These are phyloP conservation scores for Ovis canadensis DNA, from an alignment of 2,113 vertebrate genomes.

Conservation along the genomic window DNA sequence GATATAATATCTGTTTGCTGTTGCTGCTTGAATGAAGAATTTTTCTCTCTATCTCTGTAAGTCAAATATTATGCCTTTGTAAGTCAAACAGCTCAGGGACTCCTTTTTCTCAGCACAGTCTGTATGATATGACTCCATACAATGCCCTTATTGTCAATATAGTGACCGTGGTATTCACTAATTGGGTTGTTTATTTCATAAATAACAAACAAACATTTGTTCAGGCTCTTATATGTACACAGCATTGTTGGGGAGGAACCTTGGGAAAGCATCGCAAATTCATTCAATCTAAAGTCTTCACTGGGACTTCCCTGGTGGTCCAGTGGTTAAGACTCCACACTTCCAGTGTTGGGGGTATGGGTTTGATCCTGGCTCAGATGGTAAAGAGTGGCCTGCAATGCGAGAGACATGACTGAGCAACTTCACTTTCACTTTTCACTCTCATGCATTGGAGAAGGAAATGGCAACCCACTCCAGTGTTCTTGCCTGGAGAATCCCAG, in stretches of 20 bases:
- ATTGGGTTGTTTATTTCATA: neutral
- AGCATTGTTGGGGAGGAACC: neutral
- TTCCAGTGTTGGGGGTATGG: neutral
- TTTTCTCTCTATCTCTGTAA: neutral
- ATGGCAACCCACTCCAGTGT: too few species aligned
- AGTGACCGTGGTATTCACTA: neutral
- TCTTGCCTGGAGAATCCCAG: too few species aligned
- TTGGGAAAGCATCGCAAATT: rapidly evolving
- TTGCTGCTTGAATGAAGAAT: neutral
- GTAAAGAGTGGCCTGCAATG: neutral
- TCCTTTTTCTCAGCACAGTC: neutral
- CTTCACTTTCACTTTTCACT: too few species aligned
- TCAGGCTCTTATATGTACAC: neutral
- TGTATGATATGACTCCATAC: neutral
- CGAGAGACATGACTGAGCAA: neutral
- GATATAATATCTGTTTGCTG: neutral
- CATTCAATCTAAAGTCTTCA: neutral
- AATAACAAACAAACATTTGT: neutral
- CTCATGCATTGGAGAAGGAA: too few species aligned
- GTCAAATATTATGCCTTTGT: neutral
- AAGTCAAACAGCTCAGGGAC: neutral
- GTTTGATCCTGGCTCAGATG: neutral
- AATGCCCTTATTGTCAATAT: neutral
- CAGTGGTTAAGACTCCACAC: neutral
- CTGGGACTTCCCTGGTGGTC: neutral